Percentiles rank a stretch among this genome's conserved stretches.
Conservation (phyloP, 1,140 invertebrate genomes). For the roundworm (Caenorhabditis elegans) region DNA sequence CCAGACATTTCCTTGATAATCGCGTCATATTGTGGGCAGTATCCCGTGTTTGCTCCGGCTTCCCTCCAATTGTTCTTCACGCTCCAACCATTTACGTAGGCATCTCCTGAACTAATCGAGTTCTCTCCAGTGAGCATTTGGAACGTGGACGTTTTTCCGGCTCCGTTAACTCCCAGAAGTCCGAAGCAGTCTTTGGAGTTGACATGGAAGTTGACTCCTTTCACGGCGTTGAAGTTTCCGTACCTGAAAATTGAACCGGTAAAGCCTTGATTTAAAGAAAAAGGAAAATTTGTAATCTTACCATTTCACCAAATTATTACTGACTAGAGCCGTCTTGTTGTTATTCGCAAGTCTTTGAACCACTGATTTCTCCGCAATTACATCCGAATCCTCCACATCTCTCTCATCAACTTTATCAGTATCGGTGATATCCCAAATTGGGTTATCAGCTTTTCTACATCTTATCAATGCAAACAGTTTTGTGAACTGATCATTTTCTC, state of each 20-base stretch:
- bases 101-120: conserved; percentile 72
- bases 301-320: conserved; percentile 45
- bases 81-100: conserved; percentile 68
- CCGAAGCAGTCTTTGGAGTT: conserved; percentile 54
- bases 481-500: conserved; percentile 48
- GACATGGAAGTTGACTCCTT: conserved; percentile 59
- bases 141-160: conserved; percentile 73
- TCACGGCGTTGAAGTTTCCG: conserved; percentile 60
- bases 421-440: neutral
- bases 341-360: conserved; percentile 19
- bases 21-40: conserved; percentile 76
- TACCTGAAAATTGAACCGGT: too few relatives aligned
- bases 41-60: conserved; percentile 67
- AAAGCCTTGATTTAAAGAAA: too few relatives aligned
- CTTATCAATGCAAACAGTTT: neutral
- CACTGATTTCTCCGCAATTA: conserved; percentile 47
- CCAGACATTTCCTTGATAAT: conserved; percentile 80
- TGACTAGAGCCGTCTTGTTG: conserved; percentile 41
- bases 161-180: conserved; percentile 58
- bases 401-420: conserved; percentile 9
- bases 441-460: neutral
- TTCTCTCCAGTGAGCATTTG: conserved; percentile 79
- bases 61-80: conserved; percentile 54
- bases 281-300: too few relatives aligned
- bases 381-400: conserved; percentile 53